Evolutionary conservation across 2,888 invertebrate species (phyloP).

Genomic region (Fissipunctia ypsillon): DNA sequence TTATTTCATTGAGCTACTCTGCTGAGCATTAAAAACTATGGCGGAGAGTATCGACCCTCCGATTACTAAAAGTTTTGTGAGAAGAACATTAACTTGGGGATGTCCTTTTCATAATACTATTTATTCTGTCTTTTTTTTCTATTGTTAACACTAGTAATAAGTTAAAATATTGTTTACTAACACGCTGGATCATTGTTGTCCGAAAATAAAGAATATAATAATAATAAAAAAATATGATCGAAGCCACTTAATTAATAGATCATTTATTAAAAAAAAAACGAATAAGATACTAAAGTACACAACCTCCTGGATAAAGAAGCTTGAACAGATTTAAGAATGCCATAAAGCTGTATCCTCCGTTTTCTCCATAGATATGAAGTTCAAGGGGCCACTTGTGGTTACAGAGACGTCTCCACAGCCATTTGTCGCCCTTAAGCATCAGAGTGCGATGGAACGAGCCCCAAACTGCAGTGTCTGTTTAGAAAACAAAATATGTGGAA

Average conservation of each 20-base stretch:
- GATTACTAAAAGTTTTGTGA: no score
- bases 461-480: constrained; percentile 80
- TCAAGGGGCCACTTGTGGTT: constrained; percentile 83
- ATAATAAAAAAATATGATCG: no score
- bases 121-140: no score
- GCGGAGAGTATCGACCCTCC: no score
- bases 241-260: not conserved
- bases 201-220: no score
- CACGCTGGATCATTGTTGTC: no score
- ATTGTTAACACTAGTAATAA: no score
- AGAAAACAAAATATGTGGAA: not conserved
- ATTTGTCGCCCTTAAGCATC: constrained; percentile 72
- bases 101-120: no score
- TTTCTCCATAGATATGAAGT: constrained; percentile 76
- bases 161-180: no score
- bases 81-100: no score
- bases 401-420: constrained; percentile 75
- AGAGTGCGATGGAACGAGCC: constrained; percentile 84
- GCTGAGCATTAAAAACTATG: no score
- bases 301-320: constrained; percentile 86
- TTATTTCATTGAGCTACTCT: not conserved
- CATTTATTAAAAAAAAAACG: not conserved
- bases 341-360: constrained; percentile 79
- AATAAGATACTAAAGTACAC: not conserved
- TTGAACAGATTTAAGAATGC: constrained; percentile 80